Conservation (phyloP, 1,140 invertebrate species). For the Caenorhabditis remanei region DNA sequence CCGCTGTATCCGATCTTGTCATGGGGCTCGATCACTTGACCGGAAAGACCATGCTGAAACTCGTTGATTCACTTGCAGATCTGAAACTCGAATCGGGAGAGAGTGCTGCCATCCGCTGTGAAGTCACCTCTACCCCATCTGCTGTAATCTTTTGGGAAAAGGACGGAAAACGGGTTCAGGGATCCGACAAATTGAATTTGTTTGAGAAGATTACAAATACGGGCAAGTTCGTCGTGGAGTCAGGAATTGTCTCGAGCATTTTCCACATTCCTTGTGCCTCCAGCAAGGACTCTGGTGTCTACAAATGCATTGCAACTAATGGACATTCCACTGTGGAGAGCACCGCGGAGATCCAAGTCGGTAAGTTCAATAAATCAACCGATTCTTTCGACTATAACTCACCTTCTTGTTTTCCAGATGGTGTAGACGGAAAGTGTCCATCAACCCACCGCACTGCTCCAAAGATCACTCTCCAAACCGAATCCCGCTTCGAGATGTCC, state of each 20-base stretch:
- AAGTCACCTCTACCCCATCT: neutral
- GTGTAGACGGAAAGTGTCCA: conserved; percentile 1
- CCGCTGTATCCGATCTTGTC: neutral
- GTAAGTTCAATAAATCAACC: conserved; percentile 5
- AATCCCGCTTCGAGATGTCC: conserved; percentile 79
- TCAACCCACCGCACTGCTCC: conserved; percentile 74
- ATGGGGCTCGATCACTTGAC: neutral
- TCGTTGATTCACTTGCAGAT: neutral
- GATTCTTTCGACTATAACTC: neutral
- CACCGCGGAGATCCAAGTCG: conserved; percentile 8
- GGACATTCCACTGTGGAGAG: conserved; percentile 47
- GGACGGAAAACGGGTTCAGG: conserved; percentile 32
- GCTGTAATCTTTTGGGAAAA: conserved; percentile 9
- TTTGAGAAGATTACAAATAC: conserved; percentile 40
- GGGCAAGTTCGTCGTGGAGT: neutral
- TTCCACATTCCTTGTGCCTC: conserved; percentile 29
- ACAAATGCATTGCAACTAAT: conserved; percentile 54
- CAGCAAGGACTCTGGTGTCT: neutral
- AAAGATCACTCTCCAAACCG: conserved; percentile 79
- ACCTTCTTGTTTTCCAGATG: conserved; percentile 3
- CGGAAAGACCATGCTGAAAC: neutral
- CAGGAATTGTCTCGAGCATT: neutral
- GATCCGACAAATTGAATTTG: neutral
- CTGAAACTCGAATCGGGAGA: neutral
- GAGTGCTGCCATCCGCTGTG: neutral